Evolutionary conservation across 2,113 vertebrate genomes (phyloP).

Genomic region (Ammodytes marinus): DNA sequence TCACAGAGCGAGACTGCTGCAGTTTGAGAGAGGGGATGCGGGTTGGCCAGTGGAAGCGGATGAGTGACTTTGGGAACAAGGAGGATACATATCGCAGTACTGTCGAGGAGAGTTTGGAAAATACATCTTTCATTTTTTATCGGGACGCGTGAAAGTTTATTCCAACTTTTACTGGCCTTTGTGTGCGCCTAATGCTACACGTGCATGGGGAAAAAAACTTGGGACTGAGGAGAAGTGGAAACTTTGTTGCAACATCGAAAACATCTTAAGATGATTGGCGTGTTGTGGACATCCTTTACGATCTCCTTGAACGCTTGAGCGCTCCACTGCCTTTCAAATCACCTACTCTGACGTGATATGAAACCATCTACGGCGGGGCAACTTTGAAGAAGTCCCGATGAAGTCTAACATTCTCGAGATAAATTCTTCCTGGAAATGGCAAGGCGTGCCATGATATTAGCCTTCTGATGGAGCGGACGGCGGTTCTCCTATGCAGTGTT

Average conservation of each 20-base stretch:
- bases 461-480: slow-evolving; percentile 57
- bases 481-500: slow-evolving; percentile 44
- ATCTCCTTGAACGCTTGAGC: neutral
- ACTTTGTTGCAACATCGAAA: neutral
- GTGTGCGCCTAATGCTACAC: too few relatives aligned
- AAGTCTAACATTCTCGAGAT: slow-evolving; percentile 68
- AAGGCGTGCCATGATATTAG: slow-evolving; percentile 38
- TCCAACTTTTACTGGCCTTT: neutral
- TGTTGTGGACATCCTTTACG: neutral
- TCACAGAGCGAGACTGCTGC: slow-evolving; percentile 65
- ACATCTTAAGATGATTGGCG: neutral
- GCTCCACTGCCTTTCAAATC: neutral
- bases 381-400: slow-evolving; percentile 79
- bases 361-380: slow-evolving; percentile 44
- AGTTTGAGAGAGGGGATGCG: slow-evolving; percentile 13
- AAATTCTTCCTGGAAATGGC: slow-evolving; percentile 69
- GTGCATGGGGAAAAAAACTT: too few relatives aligned
- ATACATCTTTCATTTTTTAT: neutral
- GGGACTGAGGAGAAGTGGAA: neutral
- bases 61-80: neutral
- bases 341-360: slow-evolving; percentile 29
- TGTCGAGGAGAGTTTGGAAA: neutral
- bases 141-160: neutral
- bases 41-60: neutral
- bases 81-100: neutral